Conservation (phyloP, 1,140 invertebrate genomes). For the Drosophila subobscura region DNA sequence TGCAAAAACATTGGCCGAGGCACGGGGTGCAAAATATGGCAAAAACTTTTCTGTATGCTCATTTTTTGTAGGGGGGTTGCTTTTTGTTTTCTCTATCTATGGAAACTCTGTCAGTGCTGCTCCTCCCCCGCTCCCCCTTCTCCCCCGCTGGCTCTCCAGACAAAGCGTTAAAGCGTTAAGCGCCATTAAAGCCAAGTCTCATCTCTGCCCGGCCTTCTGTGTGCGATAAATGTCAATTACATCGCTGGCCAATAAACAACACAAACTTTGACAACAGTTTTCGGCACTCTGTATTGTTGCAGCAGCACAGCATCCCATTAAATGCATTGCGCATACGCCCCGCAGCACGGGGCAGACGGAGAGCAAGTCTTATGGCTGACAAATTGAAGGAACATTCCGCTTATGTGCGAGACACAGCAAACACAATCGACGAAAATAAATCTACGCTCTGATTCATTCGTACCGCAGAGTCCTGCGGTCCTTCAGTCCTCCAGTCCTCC, state of each 20-base stretch:
- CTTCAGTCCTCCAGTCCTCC: neutral
- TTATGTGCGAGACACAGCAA: slow-evolving; percentile 53
- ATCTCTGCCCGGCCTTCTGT: neutral
- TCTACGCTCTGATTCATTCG: slow-evolving; percentile 42
- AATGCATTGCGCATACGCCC: slow-evolving; percentile 62
- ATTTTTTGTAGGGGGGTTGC: slow-evolving; percentile 3
- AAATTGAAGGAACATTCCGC: slow-evolving; percentile 62
- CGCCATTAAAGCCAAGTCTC: slow-evolving; percentile 61
- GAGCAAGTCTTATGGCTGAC: slow-evolving; percentile 42
- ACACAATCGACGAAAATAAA: slow-evolving; percentile 59
- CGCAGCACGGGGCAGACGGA: slow-evolving; percentile 22
- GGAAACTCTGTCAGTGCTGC: slow-evolving; percentile 9
- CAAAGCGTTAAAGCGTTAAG: slow-evolving; percentile 48
- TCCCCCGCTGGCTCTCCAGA: neutral
- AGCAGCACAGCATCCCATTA: slow-evolving; percentile 58
- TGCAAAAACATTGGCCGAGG: slow-evolving; percentile 35
- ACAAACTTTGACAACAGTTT: slow-evolving; percentile 23
- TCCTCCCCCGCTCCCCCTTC: slow-evolving; percentile 3
- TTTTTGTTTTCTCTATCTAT: slow-evolving; percentile 15
- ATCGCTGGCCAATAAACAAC: slow-evolving; percentile 40
- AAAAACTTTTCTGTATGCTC: slow-evolving; percentile 49
- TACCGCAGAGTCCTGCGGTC: neutral
- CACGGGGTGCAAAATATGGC: slow-evolving; percentile 52
- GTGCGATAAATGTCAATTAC: slow-evolving; percentile 74
- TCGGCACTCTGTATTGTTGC: slow-evolving; percentile 4